Conservation (phyloP, 2,113 vertebrate species). For the Laticauda colubrina region DNA sequence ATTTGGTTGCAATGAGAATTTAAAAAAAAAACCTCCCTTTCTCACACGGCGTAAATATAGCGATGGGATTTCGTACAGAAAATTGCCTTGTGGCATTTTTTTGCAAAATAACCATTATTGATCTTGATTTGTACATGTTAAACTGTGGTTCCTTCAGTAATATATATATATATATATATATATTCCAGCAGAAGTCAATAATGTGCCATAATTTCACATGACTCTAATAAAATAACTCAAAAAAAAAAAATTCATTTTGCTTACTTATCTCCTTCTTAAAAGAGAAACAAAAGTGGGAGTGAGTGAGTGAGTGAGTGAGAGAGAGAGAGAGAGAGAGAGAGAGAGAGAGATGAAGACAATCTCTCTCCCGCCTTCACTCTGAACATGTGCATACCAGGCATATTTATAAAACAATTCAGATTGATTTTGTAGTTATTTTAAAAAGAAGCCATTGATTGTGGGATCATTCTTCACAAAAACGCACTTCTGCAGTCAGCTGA, state of each 20-base stretch:
- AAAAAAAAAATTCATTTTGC: constrained; percentile 78
- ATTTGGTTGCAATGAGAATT: constrained; percentile 54
- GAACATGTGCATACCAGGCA: constrained; percentile 71
- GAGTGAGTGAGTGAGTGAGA: too few species aligned
- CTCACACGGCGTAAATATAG: constrained; percentile 52
- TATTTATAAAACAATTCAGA: constrained; percentile 77
- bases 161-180: too few species aligned
- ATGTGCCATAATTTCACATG: constrained; percentile 72
- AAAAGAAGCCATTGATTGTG: constrained; percentile 69
- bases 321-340: constrained; percentile 32
- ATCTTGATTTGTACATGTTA: constrained; percentile 73
- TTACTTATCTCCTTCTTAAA: constrained; percentile 74
- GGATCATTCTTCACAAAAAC: constrained; percentile 63
- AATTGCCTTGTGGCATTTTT: constrained; percentile 56
- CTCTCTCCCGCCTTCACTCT: neutral
- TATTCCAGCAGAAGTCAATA: constrained; percentile 74
- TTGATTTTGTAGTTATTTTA: constrained; percentile 68
- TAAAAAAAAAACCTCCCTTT: constrained; percentile 20
- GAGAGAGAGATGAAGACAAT: constrained; percentile 10
- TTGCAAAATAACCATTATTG: constrained; percentile 68
- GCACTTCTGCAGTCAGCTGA: constrained; percentile 65
- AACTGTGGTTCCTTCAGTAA: constrained; percentile 63
- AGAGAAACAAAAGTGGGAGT: constrained; percentile 59
- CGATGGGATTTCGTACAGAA: constrained; percentile 62
- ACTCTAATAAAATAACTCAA: constrained; percentile 77